These are phyloP conservation scores for Pandion haliaetus DNA, from an alignment of 2,113 vertebrate species.

Conservation along the genomic window DNA sequence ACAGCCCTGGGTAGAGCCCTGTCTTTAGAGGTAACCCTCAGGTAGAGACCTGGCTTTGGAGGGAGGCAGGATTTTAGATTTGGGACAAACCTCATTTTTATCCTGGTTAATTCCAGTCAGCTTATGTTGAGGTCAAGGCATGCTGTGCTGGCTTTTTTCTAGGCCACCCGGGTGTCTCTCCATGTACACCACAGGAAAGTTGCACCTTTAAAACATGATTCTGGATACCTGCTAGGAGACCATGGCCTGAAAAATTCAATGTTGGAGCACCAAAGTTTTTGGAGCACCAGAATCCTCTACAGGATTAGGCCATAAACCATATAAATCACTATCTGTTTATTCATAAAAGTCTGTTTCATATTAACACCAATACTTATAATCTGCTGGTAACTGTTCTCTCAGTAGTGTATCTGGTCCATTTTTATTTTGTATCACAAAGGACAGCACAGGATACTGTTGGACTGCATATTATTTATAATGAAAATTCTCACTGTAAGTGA, in stretches of 20 bases:
- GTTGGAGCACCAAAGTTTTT: neutral
- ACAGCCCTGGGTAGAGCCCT: conserved; percentile 19
- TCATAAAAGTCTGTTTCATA: neutral
- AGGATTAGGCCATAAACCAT: neutral
- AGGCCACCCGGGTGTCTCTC: neutral
- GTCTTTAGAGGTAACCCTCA: conserved; percentile 11
- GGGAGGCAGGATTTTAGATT: neutral
- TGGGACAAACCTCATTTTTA: neutral
- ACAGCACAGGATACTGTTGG: neutral
- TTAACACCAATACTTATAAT: neutral
- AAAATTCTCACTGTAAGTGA: conserved; percentile 1
- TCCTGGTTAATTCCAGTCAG: neutral
- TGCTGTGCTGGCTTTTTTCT: neutral
- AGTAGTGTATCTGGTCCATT: neutral
- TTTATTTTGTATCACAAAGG: conserved; percentile 7
- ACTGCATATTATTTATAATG: neutral
- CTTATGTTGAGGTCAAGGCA: neutral
- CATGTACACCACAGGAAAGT: rapidly evolving
- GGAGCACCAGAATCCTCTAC: neutral
- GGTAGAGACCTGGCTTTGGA: neutral
- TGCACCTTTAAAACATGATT: neutral
- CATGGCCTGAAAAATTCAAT: neutral
- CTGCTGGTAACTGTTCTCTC: neutral
- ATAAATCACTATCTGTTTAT: neutral
- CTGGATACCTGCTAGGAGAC: neutral